Conservation (phyloP, 2,113 vertebrate genomes). For the Xiphophorus couchianus region DNA sequence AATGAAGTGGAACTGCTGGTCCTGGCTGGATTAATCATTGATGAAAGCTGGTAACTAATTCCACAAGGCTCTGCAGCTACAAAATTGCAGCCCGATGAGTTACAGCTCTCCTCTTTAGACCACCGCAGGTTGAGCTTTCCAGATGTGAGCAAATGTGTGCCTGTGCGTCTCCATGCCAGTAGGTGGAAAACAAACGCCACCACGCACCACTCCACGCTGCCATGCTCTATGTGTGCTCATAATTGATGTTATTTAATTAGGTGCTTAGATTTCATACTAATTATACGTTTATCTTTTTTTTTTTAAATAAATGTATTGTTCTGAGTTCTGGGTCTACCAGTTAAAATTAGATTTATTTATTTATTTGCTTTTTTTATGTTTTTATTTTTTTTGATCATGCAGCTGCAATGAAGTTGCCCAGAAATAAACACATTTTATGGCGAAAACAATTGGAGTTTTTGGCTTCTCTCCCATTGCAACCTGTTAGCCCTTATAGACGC, state of each 20-base stretch:
- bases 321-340: background rate
- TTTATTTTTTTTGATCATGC: background rate
- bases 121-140: constrained; percentile 9
- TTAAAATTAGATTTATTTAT: background rate
- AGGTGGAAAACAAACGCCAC: constrained; percentile 47
- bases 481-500: background rate
- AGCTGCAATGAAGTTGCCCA: background rate
- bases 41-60: constrained; percentile 17
- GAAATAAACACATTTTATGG: background rate
- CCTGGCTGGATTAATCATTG: background rate
- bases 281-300: background rate
- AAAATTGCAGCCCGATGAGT: constrained; percentile 40
- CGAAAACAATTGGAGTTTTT: background rate
- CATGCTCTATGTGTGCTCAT: too few relatives aligned
- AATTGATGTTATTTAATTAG: too few relatives aligned
- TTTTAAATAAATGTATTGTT: background rate
- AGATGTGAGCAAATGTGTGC: constrained; percentile 41
- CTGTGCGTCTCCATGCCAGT: constrained; percentile 29
- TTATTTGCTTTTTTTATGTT: background rate
- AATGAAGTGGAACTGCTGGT: background rate
- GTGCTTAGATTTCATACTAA: too few relatives aligned
- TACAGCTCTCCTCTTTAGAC: constrained; percentile 1
- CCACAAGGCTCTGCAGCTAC: background rate
- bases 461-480: background rate
- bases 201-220: background rate